Conservation (phyloP, 2,797 vertebrate genomes). For the Margarornis squamiger region DNA sequence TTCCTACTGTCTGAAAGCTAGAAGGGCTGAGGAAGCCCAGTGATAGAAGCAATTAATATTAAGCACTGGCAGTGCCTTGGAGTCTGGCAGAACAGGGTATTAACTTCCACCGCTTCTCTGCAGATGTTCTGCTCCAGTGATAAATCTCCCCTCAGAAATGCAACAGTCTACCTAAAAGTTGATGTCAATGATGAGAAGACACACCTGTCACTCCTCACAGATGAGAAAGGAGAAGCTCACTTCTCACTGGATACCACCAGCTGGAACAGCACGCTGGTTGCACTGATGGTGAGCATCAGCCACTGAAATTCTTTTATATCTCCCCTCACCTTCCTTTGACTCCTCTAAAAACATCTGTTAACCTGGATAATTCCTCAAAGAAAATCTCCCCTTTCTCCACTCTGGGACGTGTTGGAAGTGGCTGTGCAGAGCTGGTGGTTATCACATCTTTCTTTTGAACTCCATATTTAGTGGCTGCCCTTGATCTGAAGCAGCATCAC, state of each 20-base stretch:
- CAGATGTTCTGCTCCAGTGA: constrained; percentile 1
- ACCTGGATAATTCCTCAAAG: background rate
- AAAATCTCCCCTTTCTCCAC: background rate
- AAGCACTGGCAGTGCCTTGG: background rate
- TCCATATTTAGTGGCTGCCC: background rate
- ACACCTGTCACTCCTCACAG: constrained; percentile 3
- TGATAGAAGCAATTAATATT: background rate
- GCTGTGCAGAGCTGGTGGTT: background rate
- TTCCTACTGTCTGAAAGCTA: background rate
- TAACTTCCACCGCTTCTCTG: background rate
- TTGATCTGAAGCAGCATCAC: background rate
- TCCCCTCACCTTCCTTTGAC: background rate
- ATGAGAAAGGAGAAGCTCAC: constrained; percentile 37
- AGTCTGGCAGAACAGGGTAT: background rate
- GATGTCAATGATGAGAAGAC: background rate
- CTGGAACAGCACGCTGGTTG: constrained; percentile 36
- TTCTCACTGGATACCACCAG: constrained; percentile 51
- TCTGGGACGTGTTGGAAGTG: background rate
- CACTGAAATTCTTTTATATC: background rate
- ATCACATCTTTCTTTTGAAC: background rate
- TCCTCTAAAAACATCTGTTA: background rate
- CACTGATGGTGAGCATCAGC: constrained; percentile 38
- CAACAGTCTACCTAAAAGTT: constrained; percentile 5
- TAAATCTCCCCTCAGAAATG: background rate
- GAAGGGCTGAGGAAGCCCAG: background rate